Percentiles rank a stretch among this genome's conserved stretches.
These are phyloP conservation scores for Euzophera pinguis DNA, from an alignment of 2,888 invertebrate genomes.

Conservation along the genomic window DNA sequence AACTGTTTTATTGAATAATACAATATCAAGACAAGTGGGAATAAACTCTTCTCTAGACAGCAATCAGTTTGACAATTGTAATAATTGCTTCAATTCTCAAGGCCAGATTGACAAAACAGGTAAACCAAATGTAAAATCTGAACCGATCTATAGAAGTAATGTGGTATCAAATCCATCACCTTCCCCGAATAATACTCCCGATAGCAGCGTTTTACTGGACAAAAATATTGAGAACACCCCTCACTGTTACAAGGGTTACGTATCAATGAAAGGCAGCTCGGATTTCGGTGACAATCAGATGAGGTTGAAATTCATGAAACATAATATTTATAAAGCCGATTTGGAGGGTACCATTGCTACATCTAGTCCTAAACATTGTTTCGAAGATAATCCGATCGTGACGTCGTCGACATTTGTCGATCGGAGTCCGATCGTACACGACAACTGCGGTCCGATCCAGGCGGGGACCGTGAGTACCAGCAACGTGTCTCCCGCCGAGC, in stretches of 20 bases:
- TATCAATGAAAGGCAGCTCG: constrained; percentile 60
- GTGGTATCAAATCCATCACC: constrained; percentile 57
- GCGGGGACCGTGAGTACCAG: constrained; percentile 92
- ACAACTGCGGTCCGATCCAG: constrained; percentile 87
- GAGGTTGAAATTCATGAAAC: constrained; percentile 62
- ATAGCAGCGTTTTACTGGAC: constrained; percentile 67
- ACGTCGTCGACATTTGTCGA: constrained; percentile 85
- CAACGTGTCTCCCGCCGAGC: constrained; percentile 85
- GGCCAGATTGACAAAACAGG: constrained; percentile 48
- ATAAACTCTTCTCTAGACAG: constrained; percentile 53
- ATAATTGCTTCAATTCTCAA: constrained; percentile 38
- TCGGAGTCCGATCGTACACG: constrained; percentile 77
- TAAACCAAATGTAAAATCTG: constrained; percentile 44
- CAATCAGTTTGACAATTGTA: constrained; percentile 50
- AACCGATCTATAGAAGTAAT: constrained; percentile 52
- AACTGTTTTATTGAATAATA: constrained; percentile 91
- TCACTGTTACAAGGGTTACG: constrained; percentile 77
- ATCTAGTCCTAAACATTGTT: constrained; percentile 77
- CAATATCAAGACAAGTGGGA: constrained; percentile 85
- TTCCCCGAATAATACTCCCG: constrained; percentile 68
- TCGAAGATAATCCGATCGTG: constrained; percentile 82
- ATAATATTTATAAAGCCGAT: constrained; percentile 65
- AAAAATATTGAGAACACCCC: constrained; percentile 48
- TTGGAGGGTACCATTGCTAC: constrained; percentile 69
- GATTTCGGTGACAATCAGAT: constrained; percentile 59